phyloP scores from a whole-genome alignment of 1,140 invertebrate genomes.

The Dysdera silvatica region DNA sequence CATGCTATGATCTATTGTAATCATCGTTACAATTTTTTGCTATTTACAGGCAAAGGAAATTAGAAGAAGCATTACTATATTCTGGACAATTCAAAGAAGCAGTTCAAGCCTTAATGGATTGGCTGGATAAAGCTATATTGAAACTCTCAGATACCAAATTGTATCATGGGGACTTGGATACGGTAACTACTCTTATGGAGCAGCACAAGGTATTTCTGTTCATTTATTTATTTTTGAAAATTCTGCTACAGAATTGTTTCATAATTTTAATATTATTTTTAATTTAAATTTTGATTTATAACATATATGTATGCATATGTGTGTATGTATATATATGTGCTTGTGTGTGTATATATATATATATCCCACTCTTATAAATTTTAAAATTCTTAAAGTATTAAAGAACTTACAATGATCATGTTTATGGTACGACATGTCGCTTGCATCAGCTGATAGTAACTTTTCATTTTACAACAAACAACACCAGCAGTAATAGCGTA shows the following conservation, averaged over 20 bases:
- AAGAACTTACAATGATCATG: too few species aligned
- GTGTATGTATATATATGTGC: too few species aligned
- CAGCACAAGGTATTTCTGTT: conserved; percentile 58
- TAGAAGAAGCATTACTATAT: conserved; percentile 87
- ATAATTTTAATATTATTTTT: neutral
- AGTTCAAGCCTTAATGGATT: conserved; percentile 85
- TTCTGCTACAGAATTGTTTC: too few species aligned
- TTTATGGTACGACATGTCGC: too few species aligned
- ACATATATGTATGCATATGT: neutral
- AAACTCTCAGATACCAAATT: conserved; percentile 67
- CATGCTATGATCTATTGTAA: too few species aligned
- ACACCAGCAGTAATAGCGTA: too few species aligned
- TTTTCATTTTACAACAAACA: too few species aligned
- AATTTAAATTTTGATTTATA: neutral
- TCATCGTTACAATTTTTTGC: neutral
- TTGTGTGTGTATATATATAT: too few species aligned
- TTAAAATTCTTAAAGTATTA: too few species aligned
- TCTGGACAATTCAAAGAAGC: conserved; percentile 95
- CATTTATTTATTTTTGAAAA: neutral
- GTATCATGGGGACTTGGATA: conserved; percentile 90
- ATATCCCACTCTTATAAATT: too few species aligned
- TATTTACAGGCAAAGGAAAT: conserved; percentile 63
- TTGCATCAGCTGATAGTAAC: too few species aligned
- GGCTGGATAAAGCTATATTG: conserved; percentile 74
- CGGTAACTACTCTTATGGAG: conserved; percentile 83